phyloP scores from a whole-genome alignment of 2,888 invertebrate species.

The Drosophila kokeensis region DNA sequence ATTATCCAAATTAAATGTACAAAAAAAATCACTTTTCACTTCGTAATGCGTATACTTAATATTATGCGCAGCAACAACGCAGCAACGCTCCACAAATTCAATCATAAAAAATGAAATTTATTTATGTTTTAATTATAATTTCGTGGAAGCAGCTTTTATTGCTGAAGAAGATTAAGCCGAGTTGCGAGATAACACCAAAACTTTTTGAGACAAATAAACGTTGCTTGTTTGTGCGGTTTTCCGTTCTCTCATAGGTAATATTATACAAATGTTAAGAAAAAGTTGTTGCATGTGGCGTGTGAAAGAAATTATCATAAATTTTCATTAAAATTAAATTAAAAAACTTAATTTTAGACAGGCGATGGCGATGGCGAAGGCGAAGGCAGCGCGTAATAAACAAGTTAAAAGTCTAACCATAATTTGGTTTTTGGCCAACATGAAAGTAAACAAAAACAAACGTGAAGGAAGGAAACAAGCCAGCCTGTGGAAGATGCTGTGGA shows the following conservation, averaged over 20 bases:
- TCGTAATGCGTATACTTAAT: not conserved
- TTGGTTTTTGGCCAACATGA: conserved; percentile 73
- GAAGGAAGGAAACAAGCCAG: conserved; percentile 5
- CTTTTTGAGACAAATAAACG: conserved; percentile 66
- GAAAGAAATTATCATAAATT: conserved; percentile 79
- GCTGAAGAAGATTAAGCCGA: conserved; percentile 48
- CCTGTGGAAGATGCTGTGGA: conserved; percentile 1
- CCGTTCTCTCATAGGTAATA: conserved; percentile 5
- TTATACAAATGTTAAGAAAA: not conserved
- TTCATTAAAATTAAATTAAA: conserved; percentile 81
- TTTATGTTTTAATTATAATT: conserved; percentile 54
- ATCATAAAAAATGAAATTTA: conserved; percentile 3
- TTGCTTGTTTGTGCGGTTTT: conserved; percentile 16
- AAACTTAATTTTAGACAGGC: conserved; percentile 66
- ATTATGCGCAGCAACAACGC: not conserved
- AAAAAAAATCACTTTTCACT: not conserved
- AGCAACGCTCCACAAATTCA: no score
- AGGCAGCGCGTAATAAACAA: conserved; percentile 76
- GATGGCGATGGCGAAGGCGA: not conserved
- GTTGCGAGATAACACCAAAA: conserved; percentile 44
- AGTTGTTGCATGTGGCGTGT: conserved; percentile 56
- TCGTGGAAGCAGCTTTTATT: conserved; percentile 41
- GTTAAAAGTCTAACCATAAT: conserved; percentile 84
- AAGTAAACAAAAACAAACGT: conserved; percentile 42
- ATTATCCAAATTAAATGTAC: not conserved